These are phyloP conservation scores for Morpho deidamia DNA, from an alignment of 2,888 invertebrate genomes.

Conservation along the genomic window DNA sequence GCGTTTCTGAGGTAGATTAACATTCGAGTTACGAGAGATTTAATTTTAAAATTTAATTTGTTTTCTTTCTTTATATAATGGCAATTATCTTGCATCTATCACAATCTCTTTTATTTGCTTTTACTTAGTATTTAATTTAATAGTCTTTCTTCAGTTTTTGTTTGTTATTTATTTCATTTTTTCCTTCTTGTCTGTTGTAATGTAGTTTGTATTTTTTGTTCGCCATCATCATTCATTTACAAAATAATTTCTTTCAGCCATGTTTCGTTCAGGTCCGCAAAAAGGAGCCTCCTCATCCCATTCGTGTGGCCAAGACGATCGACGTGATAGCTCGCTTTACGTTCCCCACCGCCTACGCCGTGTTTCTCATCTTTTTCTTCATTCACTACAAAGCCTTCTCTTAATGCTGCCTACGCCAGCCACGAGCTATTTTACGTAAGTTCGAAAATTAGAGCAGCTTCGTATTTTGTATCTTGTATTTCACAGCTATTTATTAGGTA, in stretches of 20 bases:
- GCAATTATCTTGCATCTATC: too few relatives aligned
- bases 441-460: constrained; percentile 47
- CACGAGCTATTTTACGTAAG: constrained; percentile 49
- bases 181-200: not conserved
- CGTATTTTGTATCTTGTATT: constrained; percentile 42
- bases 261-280: constrained; percentile 92
- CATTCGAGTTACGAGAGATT: too few relatives aligned
- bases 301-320: constrained; percentile 95
- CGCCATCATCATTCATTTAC: constrained; percentile 63
- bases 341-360: constrained; percentile 94
- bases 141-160: not conserved
- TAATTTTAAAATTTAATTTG: not conserved
- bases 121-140: too few relatives aligned
- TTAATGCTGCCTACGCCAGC: constrained; percentile 67
- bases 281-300: constrained; percentile 95
- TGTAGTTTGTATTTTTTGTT: constrained; percentile 28
- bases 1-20: constrained; percentile 87
- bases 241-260: constrained; percentile 80
- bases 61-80: too few relatives aligned
- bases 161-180: not conserved
- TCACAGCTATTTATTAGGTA: constrained; percentile 44
- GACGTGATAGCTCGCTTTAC: constrained; percentile 96
- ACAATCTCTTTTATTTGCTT: too few relatives aligned
- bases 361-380: constrained; percentile 97
- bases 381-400: constrained; percentile 94